Evolutionary conservation across 2,888 invertebrate species (phyloP), one percentile per base, ranked within the genome.

Genomic region (Petrophora chlorosata): DNA sequence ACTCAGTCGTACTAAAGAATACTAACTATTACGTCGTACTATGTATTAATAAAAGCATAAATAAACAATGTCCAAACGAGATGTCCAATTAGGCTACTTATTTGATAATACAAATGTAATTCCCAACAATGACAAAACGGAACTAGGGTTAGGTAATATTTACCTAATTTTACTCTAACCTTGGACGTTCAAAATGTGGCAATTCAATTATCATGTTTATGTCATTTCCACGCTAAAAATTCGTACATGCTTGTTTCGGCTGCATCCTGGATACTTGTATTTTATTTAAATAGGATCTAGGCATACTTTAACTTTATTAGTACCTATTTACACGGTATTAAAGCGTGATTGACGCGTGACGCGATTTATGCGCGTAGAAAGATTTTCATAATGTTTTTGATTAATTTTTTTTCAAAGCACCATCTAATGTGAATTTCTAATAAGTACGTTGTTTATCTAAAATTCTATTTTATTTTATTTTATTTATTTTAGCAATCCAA

Each of bases 191-290:
- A 38, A 50, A 39, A 70, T 68, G 74, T 82, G 79, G 69, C 67
- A 78, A 83, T 76, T 76, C 64, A 73, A 86, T 86, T 85, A 85
- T 64, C 85, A 80, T 66, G 65, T 70, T 67, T 67, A 57, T 46
- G 68, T 62, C 58, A 67, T 71, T 73, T 78, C 67, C 63, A 63
- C 52, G 39, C 61, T 59, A 70, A 61, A 59, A 47, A 40, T 48
- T 45, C 14, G 39, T 46, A 22, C 19, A 22, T 46, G 35, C 52
- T 46, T 53, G 33, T 51, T 43, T 33, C 45, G 5, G 23, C 44
- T 53, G 44, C 33, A 53, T 47, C 36, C 50, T 44, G 49, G 43
- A 50, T 50, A 23, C 17, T 49, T 14, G 25, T 5, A 14, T 17
- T 3, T 35, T 48, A 36, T 42, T 42, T 36, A 28, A 28, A 36